Conservation (phyloP, 2,797 vertebrate species). For the Oryzias dopingdopingensis region DNA sequence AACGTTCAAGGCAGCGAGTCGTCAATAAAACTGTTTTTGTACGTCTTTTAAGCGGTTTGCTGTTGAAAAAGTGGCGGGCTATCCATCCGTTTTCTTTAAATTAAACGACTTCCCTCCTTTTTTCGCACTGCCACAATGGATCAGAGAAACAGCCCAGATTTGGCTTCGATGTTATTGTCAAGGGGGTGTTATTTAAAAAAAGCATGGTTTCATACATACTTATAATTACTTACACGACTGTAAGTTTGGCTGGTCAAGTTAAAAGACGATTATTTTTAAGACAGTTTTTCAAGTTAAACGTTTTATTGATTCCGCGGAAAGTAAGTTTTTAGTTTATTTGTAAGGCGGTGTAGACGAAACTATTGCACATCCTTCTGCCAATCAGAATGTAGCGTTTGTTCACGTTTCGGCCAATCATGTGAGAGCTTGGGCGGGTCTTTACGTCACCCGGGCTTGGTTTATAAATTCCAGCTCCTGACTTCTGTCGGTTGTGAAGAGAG, state of each 20-base stretch:
- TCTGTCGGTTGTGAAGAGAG: accelerated
- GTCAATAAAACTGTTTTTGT: too few relatives aligned
- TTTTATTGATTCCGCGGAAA: neutral
- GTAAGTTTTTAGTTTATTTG: conserved; percentile 11
- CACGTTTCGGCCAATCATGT: conserved; percentile 30
- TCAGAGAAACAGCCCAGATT: neutral
- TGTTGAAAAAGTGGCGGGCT: neutral
- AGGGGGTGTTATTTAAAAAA: too few relatives aligned
- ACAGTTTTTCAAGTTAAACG: neutral
- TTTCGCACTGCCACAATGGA: conserved; percentile 13
- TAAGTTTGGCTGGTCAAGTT: neutral
- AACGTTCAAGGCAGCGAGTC: too few relatives aligned
- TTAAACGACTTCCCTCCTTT: conserved; percentile 7
- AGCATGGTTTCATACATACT: too few relatives aligned
- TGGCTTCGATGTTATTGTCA: neutral
- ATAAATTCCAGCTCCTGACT: conserved; percentile 41
- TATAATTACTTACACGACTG: too few relatives aligned
- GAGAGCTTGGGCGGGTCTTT: conserved; percentile 9
- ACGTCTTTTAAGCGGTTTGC: neutral
- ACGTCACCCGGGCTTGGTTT: neutral
- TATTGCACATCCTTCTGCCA: conserved; percentile 12
- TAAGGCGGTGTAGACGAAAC: neutral
- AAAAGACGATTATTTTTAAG: neutral
- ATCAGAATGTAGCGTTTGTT: conserved; percentile 14
- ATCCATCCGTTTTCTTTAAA: neutral